Conservation (phyloP, 2,888 invertebrate species). For the Cryptus viduatorius region DNA sequence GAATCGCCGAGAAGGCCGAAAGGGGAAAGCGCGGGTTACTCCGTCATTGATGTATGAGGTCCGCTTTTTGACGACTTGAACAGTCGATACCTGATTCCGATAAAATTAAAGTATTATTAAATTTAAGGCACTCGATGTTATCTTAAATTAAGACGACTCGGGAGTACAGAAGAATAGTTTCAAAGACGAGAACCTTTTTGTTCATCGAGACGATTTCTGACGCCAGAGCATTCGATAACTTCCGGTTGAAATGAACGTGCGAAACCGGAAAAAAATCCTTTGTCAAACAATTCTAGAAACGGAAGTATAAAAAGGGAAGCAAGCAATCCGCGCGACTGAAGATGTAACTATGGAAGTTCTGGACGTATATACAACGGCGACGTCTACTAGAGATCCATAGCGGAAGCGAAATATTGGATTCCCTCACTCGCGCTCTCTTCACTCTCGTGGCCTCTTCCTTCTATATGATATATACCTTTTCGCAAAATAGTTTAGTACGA, state of each 20-base stretch:
- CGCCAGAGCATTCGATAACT: neutral
- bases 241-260: neutral
- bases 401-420: conserved; percentile 48
- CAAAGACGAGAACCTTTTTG: neutral
- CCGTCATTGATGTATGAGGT: too few relatives aligned
- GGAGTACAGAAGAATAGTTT: neutral
- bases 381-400: conserved; percentile 50
- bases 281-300: conserved; percentile 68
- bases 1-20: too few relatives aligned
- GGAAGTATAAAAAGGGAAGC: conserved; percentile 65
- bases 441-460: neutral
- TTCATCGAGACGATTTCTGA: neutral
- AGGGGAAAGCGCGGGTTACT: too few relatives aligned
- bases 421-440: conserved; percentile 13
- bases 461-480: conserved; percentile 11
- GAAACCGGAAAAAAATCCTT: conserved; percentile 25
- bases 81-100: too few relatives aligned
- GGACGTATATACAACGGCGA: conserved; percentile 54
- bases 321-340: conserved; percentile 74
- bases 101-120: too few relatives aligned
- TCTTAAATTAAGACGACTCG: too few relatives aligned
- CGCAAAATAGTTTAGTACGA: conserved; percentile 54
- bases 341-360: conserved; percentile 73
- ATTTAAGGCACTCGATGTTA: too few relatives aligned
- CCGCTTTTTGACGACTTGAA: too few relatives aligned